These are phyloP conservation scores for Melieria crassipennis DNA, from an alignment of 2,888 invertebrate species.

Conservation along the genomic window DNA sequence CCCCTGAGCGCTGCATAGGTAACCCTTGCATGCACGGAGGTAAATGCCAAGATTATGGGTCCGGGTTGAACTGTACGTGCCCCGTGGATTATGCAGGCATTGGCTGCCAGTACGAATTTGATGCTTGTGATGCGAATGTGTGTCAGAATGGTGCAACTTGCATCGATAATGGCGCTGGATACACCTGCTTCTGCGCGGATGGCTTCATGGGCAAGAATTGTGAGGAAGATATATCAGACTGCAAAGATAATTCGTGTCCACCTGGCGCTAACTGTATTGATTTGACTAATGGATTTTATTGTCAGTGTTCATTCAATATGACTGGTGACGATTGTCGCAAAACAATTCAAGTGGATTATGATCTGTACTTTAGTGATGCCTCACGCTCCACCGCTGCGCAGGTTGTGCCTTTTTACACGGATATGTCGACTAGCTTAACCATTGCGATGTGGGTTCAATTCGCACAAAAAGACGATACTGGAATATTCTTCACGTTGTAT, in stretches of 20 bases:
- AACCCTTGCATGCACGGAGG: conserved; percentile 95
- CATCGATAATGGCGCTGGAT: conserved; percentile 84
- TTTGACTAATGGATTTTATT: conserved; percentile 89
- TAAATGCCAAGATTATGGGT: conserved; percentile 94
- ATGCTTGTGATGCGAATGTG: conserved; percentile 89
- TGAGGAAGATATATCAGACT: conserved; percentile 90
- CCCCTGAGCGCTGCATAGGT: conserved; percentile 80
- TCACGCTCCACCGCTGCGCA: conserved; percentile 91
- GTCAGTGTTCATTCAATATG: conserved; percentile 95
- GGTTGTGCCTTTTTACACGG: conserved; percentile 88
- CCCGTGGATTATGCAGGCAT: conserved; percentile 85
- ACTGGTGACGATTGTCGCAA: conserved; percentile 97
- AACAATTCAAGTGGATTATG: conserved; percentile 98
- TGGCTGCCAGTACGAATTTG: conserved; percentile 93
- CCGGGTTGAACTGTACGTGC: conserved; percentile 93
- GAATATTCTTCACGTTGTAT: conserved; percentile 93
- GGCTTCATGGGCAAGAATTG: conserved; percentile 86
- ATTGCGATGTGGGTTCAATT: conserved; percentile 98
- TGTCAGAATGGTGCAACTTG: conserved; percentile 95
- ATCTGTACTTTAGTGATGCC: conserved; percentile 93
- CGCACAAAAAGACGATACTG: conserved; percentile 88
- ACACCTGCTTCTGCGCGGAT: conserved; percentile 85
- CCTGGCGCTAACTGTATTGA: conserved; percentile 94
- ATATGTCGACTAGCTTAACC: conserved; percentile 81
- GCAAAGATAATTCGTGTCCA: conserved; percentile 93